Evolutionary conservation across 2,797 vertebrate genomes (phyloP).

Genomic region (Phataginus tetradactyla): DNA sequence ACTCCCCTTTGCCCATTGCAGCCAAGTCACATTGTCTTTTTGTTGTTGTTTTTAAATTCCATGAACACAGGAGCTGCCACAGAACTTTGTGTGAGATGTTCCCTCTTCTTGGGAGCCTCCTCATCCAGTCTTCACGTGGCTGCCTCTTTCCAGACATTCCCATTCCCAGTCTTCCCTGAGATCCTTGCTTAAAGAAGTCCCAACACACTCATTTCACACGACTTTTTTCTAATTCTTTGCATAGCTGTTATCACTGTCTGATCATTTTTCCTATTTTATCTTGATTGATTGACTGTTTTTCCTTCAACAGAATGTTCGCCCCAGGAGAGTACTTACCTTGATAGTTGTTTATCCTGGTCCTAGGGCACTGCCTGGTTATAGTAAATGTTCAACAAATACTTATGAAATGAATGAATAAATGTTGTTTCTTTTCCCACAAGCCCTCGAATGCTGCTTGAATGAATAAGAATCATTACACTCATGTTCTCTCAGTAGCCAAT

Average conservation of each 20-base stretch:
- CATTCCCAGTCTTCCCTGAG: not conserved
- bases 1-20: not conserved
- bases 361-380: not conserved
- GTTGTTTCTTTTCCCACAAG: not conserved
- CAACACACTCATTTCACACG: not conserved
- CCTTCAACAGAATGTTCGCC: not conserved
- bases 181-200: not conserved
- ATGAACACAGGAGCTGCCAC: not conserved
- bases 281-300: not conserved
- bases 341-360: slow-evolving; percentile 35
- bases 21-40: accelerated
- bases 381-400: slow-evolving; percentile 46
- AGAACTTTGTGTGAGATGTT: not conserved
- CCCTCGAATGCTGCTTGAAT: slow-evolving; percentile 12
- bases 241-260: not conserved
- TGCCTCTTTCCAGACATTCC: not conserved
- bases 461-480: not conserved
- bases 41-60: not conserved
- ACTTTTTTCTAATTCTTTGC: not conserved
- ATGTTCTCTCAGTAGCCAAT: not conserved
- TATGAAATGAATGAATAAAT: slow-evolving; percentile 29
- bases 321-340: not conserved
- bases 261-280: not conserved
- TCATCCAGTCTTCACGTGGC: not conserved
- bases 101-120: not conserved